Evolutionary conservation across 2,113 vertebrate species (phyloP), one percentile per base, ranked within the genome.

Genomic region (Silurus meridionalis): DNA sequence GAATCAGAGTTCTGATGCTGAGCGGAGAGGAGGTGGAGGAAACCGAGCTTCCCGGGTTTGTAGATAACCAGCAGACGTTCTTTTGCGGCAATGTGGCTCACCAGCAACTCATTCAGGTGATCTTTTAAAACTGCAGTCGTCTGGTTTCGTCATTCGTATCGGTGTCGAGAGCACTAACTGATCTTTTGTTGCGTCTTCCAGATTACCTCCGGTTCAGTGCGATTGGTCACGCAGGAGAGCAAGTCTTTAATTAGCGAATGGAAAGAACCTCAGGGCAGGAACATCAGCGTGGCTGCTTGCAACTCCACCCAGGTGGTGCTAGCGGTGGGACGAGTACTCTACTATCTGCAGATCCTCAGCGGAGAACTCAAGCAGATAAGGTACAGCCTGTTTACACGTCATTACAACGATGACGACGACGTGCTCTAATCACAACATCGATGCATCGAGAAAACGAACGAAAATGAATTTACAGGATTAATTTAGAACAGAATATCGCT

Each of bases 1-100:
- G 52, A 53, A 58, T 23, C 87, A 99, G 98, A 88, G 98, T 99
- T 66, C 93, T 99, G 90, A 99, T 99, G 96, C 92, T 99, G 86
- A 98, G 97, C 0, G 98, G 98, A 2, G 98, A 99, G 89, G 98
- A 99, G 84, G 98, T 99, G 8, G 98, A 99, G 88, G 98, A 99
- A 88, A 99, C 98, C 0, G 98, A 99, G 85, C 95, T 99, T 80
- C 96, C 96, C 0, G 98, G 98, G 9, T 99, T 99, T 67, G 97
- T 99, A 87, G 97, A 99, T 37, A 97, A 99, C 87, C 98, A 99
- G 91, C 98, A 99, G 93, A 99, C 98, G 0, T 99, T 99, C 93
- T 99, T 97, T 92, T 99, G 98, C 8, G 98, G 98, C 82, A 99
- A 99, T 0, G 98, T 99, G 86, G 96, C 96, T 0, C 98, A 99